Evolutionary conservation across 2,888 invertebrate species (phyloP).

Genomic region (Ornithoptera priamus): DNA sequence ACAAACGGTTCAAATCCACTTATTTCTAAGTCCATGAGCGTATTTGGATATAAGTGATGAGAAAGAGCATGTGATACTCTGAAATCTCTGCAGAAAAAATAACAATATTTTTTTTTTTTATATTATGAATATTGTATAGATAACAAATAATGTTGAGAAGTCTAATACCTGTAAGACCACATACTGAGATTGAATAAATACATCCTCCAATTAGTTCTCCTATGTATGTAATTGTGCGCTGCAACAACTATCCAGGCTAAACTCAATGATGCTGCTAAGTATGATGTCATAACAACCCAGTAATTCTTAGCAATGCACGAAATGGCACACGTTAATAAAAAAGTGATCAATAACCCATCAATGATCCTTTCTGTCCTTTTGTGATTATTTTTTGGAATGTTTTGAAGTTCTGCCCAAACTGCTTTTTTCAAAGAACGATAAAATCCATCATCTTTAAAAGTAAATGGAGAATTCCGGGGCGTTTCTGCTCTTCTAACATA

Average conservation of each 20-base stretch:
- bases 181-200: slow-evolving; percentile 86
- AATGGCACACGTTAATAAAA: slow-evolving; percentile 54
- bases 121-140: not conserved
- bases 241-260: slow-evolving; percentile 81
- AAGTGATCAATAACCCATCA: slow-evolving; percentile 59
- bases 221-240: slow-evolving; percentile 90
- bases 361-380: slow-evolving; percentile 51
- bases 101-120: not conserved
- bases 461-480: slow-evolving; percentile 85
- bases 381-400: slow-evolving; percentile 57
- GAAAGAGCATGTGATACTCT: slow-evolving; percentile 88
- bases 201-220: slow-evolving; percentile 88
- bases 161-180: slow-evolving; percentile 81
- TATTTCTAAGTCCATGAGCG: slow-evolving; percentile 86
- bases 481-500: slow-evolving; percentile 82
- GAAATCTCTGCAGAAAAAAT: slow-evolving; percentile 79
- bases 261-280: slow-evolving; percentile 63
- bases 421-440: slow-evolving; percentile 84
- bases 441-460: slow-evolving; percentile 87
- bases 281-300: slow-evolving; percentile 48
- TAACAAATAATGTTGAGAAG: not conserved
- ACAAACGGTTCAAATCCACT: slow-evolving; percentile 85
- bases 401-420: slow-evolving; percentile 76
- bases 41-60: slow-evolving; percentile 90
- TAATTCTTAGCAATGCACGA: slow-evolving; percentile 52